Evolutionary conservation across 2,797 vertebrate genomes (phyloP), one percentile per base, ranked within the genome.

Genomic region (Fistularia commersonii): DNA sequence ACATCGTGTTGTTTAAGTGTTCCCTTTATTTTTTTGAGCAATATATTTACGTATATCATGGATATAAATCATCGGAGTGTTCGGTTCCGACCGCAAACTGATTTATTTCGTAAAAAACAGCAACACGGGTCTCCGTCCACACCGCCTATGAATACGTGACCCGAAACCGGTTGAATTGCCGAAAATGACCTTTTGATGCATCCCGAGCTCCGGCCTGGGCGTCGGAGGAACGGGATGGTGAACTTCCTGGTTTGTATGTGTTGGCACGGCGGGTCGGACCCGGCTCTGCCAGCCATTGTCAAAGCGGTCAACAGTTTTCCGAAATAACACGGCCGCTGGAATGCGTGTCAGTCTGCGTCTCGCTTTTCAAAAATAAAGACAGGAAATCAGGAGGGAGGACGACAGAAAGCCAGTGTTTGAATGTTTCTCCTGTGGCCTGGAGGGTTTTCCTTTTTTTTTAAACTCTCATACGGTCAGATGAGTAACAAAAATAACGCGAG

Each of bases 271-370:
- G 47, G 54, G 34, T 10, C 35, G 36, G 52, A 32, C 47, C 53
- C 12, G 11, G 33, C 56, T 35, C 43, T 69, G 74, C 74, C 76
- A 76, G 54, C 43, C 64, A 59, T 75, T 75, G 68, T 82, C 11
- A 8, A 45, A 70, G 61, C 50, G 57, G 66, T 72, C 61, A 75
- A 57, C 51, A 32, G 60, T 56, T 64, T 54, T 66, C 64, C 51
- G 61, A 63, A 77, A 79, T 76, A 77, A 74, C 57, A 66, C 56
- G 49, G 48, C 69, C 77, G 49, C 64, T 70, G 73, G 76, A 78
- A 79, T 84, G 38, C 36, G 53, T 55, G 50, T 76, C 39, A 42
- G 62, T 72, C 69, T 77, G 56, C 38, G n/a, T n/a, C 72, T 55
- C 59, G 51, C 54, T 78, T 65, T 47, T 54, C 38, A 50, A 76